phyloP scores from a whole-genome alignment of 2,113 vertebrate species.

The Clarias batrachus region DNA sequence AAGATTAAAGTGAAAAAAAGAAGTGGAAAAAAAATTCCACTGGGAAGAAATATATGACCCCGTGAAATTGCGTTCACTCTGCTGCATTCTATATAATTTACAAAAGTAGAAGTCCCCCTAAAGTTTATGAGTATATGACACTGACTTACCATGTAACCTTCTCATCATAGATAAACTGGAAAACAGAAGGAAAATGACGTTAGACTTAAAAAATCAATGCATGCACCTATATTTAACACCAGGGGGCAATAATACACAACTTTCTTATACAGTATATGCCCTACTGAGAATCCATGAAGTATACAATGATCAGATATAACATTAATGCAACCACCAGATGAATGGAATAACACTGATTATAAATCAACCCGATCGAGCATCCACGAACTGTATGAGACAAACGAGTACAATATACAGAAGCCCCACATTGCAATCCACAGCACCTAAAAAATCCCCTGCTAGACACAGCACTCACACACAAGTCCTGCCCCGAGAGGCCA shows the following conservation, averaged over 20 bases:
- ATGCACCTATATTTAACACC: slow-evolving; percentile 14
- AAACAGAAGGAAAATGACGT: slow-evolving; percentile 53
- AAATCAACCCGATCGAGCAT: too few relatives aligned
- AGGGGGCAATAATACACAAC: slow-evolving; percentile 44
- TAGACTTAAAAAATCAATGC: background rate
- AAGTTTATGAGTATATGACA: background rate
- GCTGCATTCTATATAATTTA: background rate
- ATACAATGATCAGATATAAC: too few relatives aligned
- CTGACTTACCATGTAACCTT: slow-evolving; percentile 90
- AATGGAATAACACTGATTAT: too few relatives aligned
- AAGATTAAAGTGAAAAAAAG: background rate
- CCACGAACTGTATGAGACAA: too few relatives aligned
- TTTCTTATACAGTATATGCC: background rate
- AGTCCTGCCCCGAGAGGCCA: too few relatives aligned
- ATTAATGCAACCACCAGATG: too few relatives aligned
- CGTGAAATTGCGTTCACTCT: background rate
- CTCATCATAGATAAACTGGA: slow-evolving; percentile 96
- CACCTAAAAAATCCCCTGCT: too few relatives aligned
- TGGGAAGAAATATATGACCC: background rate
- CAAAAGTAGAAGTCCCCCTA: background rate
- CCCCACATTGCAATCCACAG: too few relatives aligned
- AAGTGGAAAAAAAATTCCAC: background rate
- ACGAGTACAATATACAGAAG: too few relatives aligned
- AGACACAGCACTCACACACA: too few relatives aligned
- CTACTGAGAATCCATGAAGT: too few relatives aligned